These are phyloP conservation scores for Folsomia manolachei DNA, from an alignment of 2,888 invertebrate genomes.

Conservation along the genomic window DNA sequence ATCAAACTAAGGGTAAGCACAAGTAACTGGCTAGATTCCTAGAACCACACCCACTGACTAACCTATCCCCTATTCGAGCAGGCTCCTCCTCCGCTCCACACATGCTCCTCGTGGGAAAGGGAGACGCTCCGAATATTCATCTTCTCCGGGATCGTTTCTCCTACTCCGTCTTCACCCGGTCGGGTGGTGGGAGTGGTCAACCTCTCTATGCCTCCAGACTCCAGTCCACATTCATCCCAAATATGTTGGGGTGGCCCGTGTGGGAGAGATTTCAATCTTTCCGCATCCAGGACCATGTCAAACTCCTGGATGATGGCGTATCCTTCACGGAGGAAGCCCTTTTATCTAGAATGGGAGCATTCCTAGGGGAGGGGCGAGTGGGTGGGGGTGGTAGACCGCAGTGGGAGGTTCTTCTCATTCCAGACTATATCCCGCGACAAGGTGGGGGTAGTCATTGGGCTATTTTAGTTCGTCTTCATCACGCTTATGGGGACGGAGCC, in stretches of 20 bases:
- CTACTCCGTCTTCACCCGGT: conserved; percentile 26
- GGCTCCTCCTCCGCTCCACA: neutral
- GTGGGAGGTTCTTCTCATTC: conserved; percentile 47
- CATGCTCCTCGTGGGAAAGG: neutral
- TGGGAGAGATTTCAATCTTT: conserved; percentile 39
- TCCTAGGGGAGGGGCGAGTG: conserved; percentile 32
- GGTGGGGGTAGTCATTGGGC: conserved; percentile 22
- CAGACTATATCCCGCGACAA: conserved; percentile 31
- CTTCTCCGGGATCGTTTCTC: conserved; percentile 1
- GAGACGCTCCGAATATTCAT: neutral
- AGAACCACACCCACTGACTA: too few species aligned
- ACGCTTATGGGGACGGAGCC: conserved; percentile 36
- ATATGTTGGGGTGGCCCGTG: conserved; percentile 42
- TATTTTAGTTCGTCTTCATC: conserved; percentile 30
- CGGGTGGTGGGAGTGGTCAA: conserved; percentile 15
- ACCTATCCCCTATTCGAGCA: neutral
- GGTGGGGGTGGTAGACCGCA: conserved; percentile 33
- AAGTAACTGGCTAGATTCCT: too few species aligned
- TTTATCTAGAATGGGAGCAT: conserved; percentile 32
- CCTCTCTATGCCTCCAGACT: conserved; percentile 23
- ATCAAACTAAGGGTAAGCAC: conserved; percentile 19
- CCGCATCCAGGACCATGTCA: conserved; percentile 45
- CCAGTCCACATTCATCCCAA: conserved; percentile 25
- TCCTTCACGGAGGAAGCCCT: conserved; percentile 39
- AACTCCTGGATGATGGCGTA: conserved; percentile 23